Percentiles rank a stretch among this genome's conserved stretches.
phyloP scores from a whole-genome alignment of 2,113 vertebrate species.

The Colaptes auratus region DNA sequence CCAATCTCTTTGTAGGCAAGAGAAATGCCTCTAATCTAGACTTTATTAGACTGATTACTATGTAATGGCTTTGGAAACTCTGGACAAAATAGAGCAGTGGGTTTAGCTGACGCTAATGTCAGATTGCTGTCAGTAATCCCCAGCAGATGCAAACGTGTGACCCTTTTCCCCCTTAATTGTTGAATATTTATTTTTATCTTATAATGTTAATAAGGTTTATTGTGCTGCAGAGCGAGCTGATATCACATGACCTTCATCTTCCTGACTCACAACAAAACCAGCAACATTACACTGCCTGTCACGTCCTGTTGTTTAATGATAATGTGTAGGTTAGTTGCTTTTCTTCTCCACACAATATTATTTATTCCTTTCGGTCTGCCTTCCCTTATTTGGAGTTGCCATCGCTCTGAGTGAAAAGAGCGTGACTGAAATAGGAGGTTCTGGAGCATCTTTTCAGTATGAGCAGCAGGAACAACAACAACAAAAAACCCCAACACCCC shows the following conservation, averaged over 20 bases:
- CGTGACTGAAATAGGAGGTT: conserved; percentile 13
- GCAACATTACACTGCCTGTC: conserved; percentile 63
- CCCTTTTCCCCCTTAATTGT: conserved; percentile 53
- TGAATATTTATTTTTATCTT: conserved; percentile 73
- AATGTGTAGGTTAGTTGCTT: conserved; percentile 67
- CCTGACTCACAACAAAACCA: conserved; percentile 64
- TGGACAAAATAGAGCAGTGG: conserved; percentile 59
- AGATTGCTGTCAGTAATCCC: conserved; percentile 64
- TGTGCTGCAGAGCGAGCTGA: conserved; percentile 48
- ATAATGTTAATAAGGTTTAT: conserved; percentile 71
- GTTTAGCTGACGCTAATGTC: conserved; percentile 64
- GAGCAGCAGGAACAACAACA: neutral
- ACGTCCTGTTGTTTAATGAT: conserved; percentile 69
- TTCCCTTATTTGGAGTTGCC: conserved; percentile 37
- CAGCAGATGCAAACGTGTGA: conserved; percentile 67
- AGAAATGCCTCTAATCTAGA: conserved; percentile 68
- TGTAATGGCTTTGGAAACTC: conserved; percentile 70
- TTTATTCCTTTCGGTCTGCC: conserved; percentile 51
- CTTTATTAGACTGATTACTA: conserved; percentile 75
- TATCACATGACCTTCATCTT: conserved; percentile 66
- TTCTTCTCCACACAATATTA: conserved; percentile 58
- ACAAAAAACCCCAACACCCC: neutral
- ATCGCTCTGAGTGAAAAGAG: neutral
- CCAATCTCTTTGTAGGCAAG: conserved; percentile 52
- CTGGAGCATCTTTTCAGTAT: conserved; percentile 18